Percentiles rank a stretch among this genome's conserved stretches.
phyloP scores from a whole-genome alignment of 2,888 invertebrate genomes.

The Ectemnius lituratus region DNA sequence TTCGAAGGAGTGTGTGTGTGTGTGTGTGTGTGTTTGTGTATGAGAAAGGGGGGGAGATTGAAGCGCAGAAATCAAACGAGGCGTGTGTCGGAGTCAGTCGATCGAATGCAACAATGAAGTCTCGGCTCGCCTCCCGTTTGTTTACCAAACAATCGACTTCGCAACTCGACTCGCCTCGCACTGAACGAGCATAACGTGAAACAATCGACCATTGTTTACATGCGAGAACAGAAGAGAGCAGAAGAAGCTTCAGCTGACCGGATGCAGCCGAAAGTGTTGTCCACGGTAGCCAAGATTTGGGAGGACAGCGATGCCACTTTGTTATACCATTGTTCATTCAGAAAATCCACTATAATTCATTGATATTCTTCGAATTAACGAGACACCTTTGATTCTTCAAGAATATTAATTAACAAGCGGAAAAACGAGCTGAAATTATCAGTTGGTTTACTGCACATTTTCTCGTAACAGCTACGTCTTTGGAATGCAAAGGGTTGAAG shows the following conservation, averaged over 20 bases:
- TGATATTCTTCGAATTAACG: constrained; percentile 3
- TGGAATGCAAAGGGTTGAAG: no score
- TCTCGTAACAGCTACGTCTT: no score
- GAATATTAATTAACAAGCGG: background rate
- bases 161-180: background rate
- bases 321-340: constrained; percentile 26
- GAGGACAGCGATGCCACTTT: constrained; percentile 26
- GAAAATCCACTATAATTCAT: constrained; percentile 49
- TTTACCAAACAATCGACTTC: constrained; percentile 65
- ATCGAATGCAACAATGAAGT: constrained; percentile 50
- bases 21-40: no score
- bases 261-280: background rate
- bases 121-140: constrained; percentile 53
- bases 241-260: constrained; percentile 17
- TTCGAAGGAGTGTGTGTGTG: background rate
- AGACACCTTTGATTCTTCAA: background rate
- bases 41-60: background rate
- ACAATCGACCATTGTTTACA: constrained; percentile 50
- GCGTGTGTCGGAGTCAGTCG: constrained; percentile 58
- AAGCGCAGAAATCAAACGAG: constrained; percentile 37
- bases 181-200: constrained; percentile 44
- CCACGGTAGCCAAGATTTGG: constrained; percentile 35
- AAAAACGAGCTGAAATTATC: background rate
- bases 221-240: constrained; percentile 15
- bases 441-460: background rate